Conservation (phyloP, 1,140 invertebrate species). For the Lasioglossum baleicum region DNA sequence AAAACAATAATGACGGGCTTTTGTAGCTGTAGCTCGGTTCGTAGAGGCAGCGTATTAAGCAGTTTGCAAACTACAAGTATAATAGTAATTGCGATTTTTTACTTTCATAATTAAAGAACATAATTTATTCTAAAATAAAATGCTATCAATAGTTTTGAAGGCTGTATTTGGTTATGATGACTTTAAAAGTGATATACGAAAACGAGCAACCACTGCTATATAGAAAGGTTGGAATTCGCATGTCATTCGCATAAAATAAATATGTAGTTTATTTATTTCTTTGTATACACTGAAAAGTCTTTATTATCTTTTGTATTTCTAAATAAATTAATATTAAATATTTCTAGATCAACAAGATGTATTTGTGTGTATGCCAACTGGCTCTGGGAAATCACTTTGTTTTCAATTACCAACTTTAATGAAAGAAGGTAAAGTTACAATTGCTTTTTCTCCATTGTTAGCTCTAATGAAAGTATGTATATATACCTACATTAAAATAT, state of each 20-base stretch:
- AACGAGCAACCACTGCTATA: constrained; percentile 74
- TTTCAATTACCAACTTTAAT: no score
- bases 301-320: constrained; percentile 18
- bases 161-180: constrained; percentile 77
- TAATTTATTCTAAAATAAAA: constrained; percentile 25
- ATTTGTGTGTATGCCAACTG: constrained; percentile 95
- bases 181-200: constrained; percentile 79
- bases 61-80: no score
- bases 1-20: no score
- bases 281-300: not conserved
- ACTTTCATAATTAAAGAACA: no score
- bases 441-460: constrained; percentile 95
- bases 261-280: constrained; percentile 8
- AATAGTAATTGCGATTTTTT: no score
- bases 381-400: constrained; percentile 96
- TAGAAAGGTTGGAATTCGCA: constrained; percentile 78
- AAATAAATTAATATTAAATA: no score
- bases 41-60: no score
- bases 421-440: constrained; percentile 86
- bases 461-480: constrained; percentile 87
- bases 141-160: constrained; percentile 66
- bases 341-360: constrained; percentile 85
- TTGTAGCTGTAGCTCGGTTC: no score
- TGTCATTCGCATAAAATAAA: no score
- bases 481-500: no score